These are phyloP conservation scores for Pseudomugil gertrudae DNA, from an alignment of 2,797 vertebrate species.

Conservation along the genomic window DNA sequence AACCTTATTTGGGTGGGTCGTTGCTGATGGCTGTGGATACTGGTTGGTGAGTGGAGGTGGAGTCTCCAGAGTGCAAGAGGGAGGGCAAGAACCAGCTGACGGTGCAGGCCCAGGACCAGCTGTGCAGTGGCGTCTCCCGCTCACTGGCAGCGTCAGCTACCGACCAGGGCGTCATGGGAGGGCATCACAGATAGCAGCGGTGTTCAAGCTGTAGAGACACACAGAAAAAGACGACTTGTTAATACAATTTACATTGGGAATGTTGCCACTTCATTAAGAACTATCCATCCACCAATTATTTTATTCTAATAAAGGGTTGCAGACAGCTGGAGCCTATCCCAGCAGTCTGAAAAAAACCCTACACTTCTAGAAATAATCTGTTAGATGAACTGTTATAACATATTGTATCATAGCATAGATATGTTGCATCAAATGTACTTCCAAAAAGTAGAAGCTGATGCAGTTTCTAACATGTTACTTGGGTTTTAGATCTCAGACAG, in stretches of 20 bases:
- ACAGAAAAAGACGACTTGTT: slow-evolving; percentile 41
- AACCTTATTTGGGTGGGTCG: slow-evolving; percentile 44
- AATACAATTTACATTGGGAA: slow-evolving; percentile 42
- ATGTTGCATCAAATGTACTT: background rate
- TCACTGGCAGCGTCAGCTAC: slow-evolving; percentile 80
- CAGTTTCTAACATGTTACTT: too few species aligned
- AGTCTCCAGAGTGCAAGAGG: slow-evolving; percentile 63
- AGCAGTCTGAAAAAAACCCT: too few species aligned
- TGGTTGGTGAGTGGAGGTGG: slow-evolving; percentile 46
- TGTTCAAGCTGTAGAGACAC: slow-evolving; percentile 57
- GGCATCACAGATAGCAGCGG: slow-evolving; percentile 75
- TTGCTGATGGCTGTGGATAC: slow-evolving; percentile 51
- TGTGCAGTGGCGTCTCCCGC: slow-evolving; percentile 76
- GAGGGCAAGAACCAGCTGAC: slow-evolving; percentile 57
- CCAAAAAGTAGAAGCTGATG: too few species aligned
- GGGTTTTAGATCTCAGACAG: too few species aligned
- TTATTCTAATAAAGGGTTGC: too few species aligned
- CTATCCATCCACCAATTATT: too few species aligned
- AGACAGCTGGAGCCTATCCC: too few species aligned
- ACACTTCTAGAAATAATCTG: too few species aligned
- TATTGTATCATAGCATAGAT: too few species aligned
- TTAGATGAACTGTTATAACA: background rate
- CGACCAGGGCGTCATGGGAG: slow-evolving; percentile 77
- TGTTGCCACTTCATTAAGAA: background rate
- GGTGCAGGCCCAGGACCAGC: slow-evolving; percentile 56